Evolutionary conservation across 2,888 invertebrate species (phyloP), one percentile per base, ranked within the genome.

Genomic region (Petrolisthes cinctipes): DNA sequence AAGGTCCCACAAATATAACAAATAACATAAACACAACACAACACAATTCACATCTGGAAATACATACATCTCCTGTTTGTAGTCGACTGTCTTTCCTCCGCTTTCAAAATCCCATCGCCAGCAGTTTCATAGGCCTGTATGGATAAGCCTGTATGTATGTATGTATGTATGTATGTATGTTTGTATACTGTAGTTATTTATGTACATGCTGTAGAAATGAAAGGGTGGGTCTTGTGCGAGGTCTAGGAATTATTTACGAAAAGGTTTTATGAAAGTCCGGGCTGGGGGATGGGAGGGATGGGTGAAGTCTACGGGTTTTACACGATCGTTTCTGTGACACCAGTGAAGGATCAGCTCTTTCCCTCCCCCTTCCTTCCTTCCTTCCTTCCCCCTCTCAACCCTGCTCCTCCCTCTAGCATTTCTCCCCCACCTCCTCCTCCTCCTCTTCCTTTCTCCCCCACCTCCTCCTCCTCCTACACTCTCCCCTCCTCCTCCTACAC

Each of bases 401-500:
- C 53, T 81, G 57, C 20, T 37, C 61, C 81, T 81, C 81, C 20
- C 81, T 81, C 81, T 57, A 17, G n/a, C 81, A 5, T 17, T 76
- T n/a, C 9, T 51, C 7, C 76, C 51, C 11, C n/a, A 37, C 51
- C 76, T 76, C 9, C 51, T 53, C 53, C 76, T 7, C 1, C 7
- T 53, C 5, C 75, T 75, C 75, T 37, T 37, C 37, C 37, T 37
- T 37, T 37, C 37, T 37, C 75, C 75, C 51, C 73, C 37, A 4
- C 37, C 73, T 4, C 73, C 6, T 23, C 23, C 23, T 75, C 75
- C 7, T 51, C 9, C 37, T 81, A 61, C 61, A 7, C 9, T 37
- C 23, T 20, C 54, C 11, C 54, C 54, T 5, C 54, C 17, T 20
- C 54, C 54, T 23, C 79, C 9, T 7, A 4, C 23, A 3, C 1